Evolutionary conservation across 2,113 vertebrate species (phyloP), one percentile per base, ranked within the genome.

Genomic region (Python bivittatus): DNA sequence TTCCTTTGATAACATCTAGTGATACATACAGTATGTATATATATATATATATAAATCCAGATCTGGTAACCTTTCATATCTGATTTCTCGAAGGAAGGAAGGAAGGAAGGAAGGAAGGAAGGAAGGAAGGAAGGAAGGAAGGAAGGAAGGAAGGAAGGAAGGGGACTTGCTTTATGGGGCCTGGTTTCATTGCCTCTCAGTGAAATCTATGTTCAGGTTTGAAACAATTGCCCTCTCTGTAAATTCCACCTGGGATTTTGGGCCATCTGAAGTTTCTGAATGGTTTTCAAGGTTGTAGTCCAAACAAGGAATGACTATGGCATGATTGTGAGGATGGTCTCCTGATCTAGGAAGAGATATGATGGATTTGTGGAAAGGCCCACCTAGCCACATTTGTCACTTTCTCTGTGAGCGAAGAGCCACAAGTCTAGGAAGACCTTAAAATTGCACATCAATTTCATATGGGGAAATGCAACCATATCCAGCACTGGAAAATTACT

Each of bases 61-160:
- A 68, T 44, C 84, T 53, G 10, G 38, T n/a, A 86, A 84, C 7
- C 10, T 23, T 86, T 91, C 68, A 91, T 27, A 58, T 86, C 42
- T 91, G 29, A 86, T 86, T 91, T 91, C 84, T 86, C 48, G n/a
- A n/a, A n/a, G 17, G 68, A 44, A 91, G 48, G 27, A 91, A 91
- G 54, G 38, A n/a, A 84, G 68, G 27, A n/a, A 22, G 33, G 48
- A n/a, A n/a, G 17, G 68, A 44, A 91, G 48, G 27, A 91, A 91
- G 54, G 38, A n/a, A 84, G 68, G 27, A n/a, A 22, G 33, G 48
- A 44, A 91, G 48, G 27, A 91, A 91, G 54, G 38, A n/a, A 84
- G 68, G 27, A n/a, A 22, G 17, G 68, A 44, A 91, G 48, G 27
- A 91, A 91, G 54, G 38, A n/a, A 84, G 68, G 27, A n/a, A 22